Evolutionary conservation across 2,113 vertebrate species (phyloP), one percentile per base, ranked within the genome.

Genomic region (Dolichotis patagonum): DNA sequence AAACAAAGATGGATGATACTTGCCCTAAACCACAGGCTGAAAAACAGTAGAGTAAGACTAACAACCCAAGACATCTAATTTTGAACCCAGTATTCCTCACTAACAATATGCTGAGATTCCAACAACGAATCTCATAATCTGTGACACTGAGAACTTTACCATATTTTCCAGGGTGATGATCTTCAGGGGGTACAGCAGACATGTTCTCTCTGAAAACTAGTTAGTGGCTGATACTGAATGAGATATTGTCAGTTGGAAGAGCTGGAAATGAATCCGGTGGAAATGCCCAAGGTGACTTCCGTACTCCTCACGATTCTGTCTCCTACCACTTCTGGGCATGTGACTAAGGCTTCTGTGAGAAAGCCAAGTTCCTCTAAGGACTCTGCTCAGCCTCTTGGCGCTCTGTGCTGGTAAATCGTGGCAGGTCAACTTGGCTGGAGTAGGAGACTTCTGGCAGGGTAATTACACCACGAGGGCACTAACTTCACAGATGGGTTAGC

Each of bases 171-270:
- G 62, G 20, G 19, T 43, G 41, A 78, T 38, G 56, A 56, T 58
- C 19, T 35, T 2, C 13, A 13, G 52, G 13, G 17, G 5, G 91
- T 54, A 35, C 13, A 56, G 49, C 78, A 88, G 54, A 91, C 89
- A 38, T 54, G 58, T 85, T 85, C 65, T 71, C 32, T 97, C 90
- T 69, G 46, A 92, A 96, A 95, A 83, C 32, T 54, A 49, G n/a
- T 65, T 67, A 41, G 49, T 95, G n/a, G 46, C 56, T 90, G 14
- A 52, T 62, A 20, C 35, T 41, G 28, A 94, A 85, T 91, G 28
- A 90, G 90, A 63, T 73, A 49, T 4, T 35, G 20, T 78, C 60
- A 91, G 11, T 35, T 71, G 78, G 43, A 92, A 96, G 56, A 78
- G 26, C 82, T 13, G 20, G 41, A 82, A 46, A 71, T 26, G 11